Conservation (phyloP, 1,140 invertebrate genomes). For the Lutraria rhynchaena region DNA sequence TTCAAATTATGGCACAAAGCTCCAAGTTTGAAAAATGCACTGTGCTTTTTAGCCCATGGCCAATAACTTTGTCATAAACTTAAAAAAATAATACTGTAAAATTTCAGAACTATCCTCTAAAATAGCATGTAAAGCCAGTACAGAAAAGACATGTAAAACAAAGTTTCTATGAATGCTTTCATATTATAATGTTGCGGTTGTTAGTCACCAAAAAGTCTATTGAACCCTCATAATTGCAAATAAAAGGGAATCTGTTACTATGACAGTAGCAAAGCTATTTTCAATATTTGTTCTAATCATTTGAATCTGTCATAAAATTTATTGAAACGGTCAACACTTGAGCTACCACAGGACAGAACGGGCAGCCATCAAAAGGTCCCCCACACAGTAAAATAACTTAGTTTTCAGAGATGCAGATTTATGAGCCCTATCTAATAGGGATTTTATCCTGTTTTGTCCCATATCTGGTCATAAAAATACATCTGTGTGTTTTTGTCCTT, state of each 20-base stretch:
- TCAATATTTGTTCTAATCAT: constrained; percentile 40
- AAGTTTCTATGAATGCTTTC: neutral
- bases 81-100: neutral
- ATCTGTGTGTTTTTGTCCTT: too few relatives aligned
- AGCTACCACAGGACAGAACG: constrained; percentile 6
- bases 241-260: constrained; percentile 24
- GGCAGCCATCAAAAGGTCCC: constrained; percentile 8
- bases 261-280: constrained; percentile 22
- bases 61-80: neutral
- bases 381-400: neutral
- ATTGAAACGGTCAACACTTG: constrained; percentile 34
- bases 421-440: constrained; percentile 14
- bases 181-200: neutral
- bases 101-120: neutral
- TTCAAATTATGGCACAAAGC: too few relatives aligned
- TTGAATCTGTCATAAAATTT: constrained; percentile 20
- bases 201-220: neutral
- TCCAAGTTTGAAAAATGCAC: too few relatives aligned
- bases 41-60: too few relatives aligned
- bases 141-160: neutral
- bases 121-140: neutral
- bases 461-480: too few relatives aligned
- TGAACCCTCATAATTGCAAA: neutral
- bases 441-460: neutral
- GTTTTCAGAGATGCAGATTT: neutral